phyloP scores from a whole-genome alignment of 1,140 invertebrate species.

The Propsilocerus akamusi region DNA sequence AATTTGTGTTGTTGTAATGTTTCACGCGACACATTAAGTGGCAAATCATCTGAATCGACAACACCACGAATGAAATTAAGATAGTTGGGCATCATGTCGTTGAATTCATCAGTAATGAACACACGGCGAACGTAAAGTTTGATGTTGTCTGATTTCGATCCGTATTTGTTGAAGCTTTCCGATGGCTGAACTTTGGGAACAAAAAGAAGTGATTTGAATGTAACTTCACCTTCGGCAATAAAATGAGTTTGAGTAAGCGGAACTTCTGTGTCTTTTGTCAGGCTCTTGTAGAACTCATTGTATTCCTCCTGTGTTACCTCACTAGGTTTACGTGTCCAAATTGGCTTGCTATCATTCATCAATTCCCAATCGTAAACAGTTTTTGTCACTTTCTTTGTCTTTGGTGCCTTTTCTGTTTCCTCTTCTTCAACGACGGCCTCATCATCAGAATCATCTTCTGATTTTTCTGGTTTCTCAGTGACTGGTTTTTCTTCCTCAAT shows the following conservation, averaged over 20 bases:
- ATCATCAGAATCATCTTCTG: slow-evolving; percentile 30
- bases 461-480: slow-evolving; percentile 21
- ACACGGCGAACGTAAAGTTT: slow-evolving; percentile 93
- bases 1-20: slow-evolving; percentile 98
- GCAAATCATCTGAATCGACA: slow-evolving; percentile 98
- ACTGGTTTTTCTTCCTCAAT: slow-evolving; percentile 29
- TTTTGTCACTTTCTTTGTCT: slow-evolving; percentile 87
- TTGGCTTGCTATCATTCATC: slow-evolving; percentile 91
- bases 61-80: slow-evolving; percentile 87
- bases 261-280: slow-evolving; percentile 79
- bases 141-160: slow-evolving; percentile 85
- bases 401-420: slow-evolving; percentile 56
- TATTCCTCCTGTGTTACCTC: slow-evolving; percentile 84
- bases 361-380: slow-evolving; percentile 98
- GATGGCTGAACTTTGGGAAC: slow-evolving; percentile 74
- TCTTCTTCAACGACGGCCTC: slow-evolving; percentile 50
- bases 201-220: slow-evolving; percentile 91
- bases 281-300: slow-evolving; percentile 81
- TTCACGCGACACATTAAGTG: slow-evolving; percentile 95
- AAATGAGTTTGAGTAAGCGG: slow-evolving; percentile 88
- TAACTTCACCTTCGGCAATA: slow-evolving; percentile 95
- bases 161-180: slow-evolving; percentile 92
- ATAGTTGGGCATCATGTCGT: slow-evolving; percentile 99
- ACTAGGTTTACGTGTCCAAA: slow-evolving; percentile 84
- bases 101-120: slow-evolving; percentile 99